Base-by-base conservation (phyloP, 1,140 invertebrate species). In the Drosophila triauraria region DNA sequence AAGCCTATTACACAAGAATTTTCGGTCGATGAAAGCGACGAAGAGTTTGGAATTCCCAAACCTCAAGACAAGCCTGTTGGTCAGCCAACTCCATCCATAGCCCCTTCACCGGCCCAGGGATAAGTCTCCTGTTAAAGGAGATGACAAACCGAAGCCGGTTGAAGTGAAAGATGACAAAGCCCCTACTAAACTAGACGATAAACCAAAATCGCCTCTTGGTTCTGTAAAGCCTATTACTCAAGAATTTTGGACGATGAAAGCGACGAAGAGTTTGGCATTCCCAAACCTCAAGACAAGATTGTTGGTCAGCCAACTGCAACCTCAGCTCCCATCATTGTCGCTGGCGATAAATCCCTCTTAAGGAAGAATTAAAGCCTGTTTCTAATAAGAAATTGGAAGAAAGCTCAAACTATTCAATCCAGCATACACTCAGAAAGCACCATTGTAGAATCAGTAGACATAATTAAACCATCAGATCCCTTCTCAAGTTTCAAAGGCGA, bases 21-120 rank as follows among this genome's bases (percentile, higher is more conserved):
- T 17, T 60, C 61, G 2, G 56, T 56, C 40, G 48, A 74, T 10
- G 46, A 62, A 17, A 46, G 43, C 27, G 58, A 58, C 13, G 40
- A 60, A 1, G 57, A 60, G 12, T 35, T 50, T 13, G 38, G 4
- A n/a, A 23, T 44, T 60, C 20, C 50, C 9, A 44, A 44, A 9
- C 43, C 43, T 0, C 17, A 44, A 12, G 9, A 20, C n/a, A 20
- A 20, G 17, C 9, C 43, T 12, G 17, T 44, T 4, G 17, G 3
- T 30, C 27, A n/a, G n/a, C n/a, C 5, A 30, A 30, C 27, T 30
- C 27, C 27, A 30, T 30, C 5, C 27, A 5, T 30, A 30, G 0
- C 6, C 1, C 27, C 0, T 25, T 30, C 1, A 9, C 13, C 2
- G n/a, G 12, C 1, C 30, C 6, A 5, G 5, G 27, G 43, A 64